Base-by-base conservation (phyloP, 2,113 vertebrate genomes). In the Sinocyclocheilus anshuiensis region DNA sequence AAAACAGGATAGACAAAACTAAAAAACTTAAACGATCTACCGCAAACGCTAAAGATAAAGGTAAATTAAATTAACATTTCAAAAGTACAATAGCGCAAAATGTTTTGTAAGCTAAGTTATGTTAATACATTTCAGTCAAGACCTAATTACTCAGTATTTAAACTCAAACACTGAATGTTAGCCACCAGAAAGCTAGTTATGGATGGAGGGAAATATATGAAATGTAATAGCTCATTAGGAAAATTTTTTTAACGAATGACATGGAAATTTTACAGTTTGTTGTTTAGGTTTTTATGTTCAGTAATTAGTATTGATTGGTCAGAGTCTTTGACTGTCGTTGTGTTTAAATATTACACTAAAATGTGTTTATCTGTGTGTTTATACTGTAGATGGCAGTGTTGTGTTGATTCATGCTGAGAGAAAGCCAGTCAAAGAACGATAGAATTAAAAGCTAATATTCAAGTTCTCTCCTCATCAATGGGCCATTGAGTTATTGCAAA, bases 321-420 rank as follows among this genome's bases (percentile, higher is more conserved):
- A 29, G 22, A 29, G 22, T 53, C 1, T 1, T 53, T 77, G 36
- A 4, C 11, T 4, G 22, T 24, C 11, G 61, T 71, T 22, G 39
- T 71, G 18, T 39, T 42, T 4, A 36, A 29, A 33, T 69, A 69
- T 29, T 72, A 26, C n/a, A 24, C 59, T 61, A 3, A 48, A 12
- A 50, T 15, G 48, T 50, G 48, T 50, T 67, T 29, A 3, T 3
- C 29, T 1, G 42, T 42, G 42, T 7, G 29, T 29, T 29, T 42
- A 9, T 8, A 42, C 42, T 42, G 42, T 45, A 87, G 87, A 77
- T 76, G 77, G 77, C 75, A 81, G 83, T 77, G 42, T 81, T 81
- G 83, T 77, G 42, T 81, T 81, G 83, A 76, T 45, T 77, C 29
- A 59, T 1, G 77, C 65, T 33, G 1, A 12, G 45, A 4, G 67